These are phyloP conservation scores for Toxostoma redivivum DNA, from an alignment of 2,113 vertebrate species.

Conservation along the genomic window DNA sequence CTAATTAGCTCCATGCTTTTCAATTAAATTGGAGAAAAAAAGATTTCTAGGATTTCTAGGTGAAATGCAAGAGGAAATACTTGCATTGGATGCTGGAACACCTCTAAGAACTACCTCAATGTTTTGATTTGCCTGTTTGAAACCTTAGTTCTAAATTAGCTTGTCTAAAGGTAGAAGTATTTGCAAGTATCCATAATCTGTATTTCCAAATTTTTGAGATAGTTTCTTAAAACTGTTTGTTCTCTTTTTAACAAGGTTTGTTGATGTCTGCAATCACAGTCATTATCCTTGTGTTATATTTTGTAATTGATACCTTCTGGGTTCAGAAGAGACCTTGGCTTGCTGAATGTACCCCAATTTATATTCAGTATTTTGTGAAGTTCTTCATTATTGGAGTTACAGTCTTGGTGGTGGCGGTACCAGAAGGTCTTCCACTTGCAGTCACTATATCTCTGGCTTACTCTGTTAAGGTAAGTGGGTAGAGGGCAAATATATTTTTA, in stretches of 20 bases:
- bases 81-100: background rate
- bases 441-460: conserved; percentile 98
- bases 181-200: background rate
- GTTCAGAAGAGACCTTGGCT: conserved; percentile 89
- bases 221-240: conserved; percentile 1
- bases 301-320: conserved; percentile 96
- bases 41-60: background rate
- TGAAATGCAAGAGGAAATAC: background rate
- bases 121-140: background rate
- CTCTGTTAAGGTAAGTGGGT: conserved; percentile 90
- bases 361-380: conserved; percentile 98
- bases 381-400: conserved; percentile 99
- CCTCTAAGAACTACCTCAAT: background rate
- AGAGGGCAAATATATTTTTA: background rate
- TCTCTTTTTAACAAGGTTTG: conserved; percentile 77
- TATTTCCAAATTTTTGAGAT: background rate
- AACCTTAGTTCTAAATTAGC: background rate
- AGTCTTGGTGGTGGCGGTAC: conserved; percentile 95
- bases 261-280: conserved; percentile 98
- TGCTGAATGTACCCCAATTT: conserved; percentile 92
- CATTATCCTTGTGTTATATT: conserved; percentile 94
- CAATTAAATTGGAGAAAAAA: background rate
- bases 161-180: background rate
- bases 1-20: background rate
- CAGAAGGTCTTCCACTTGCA: conserved; percentile 96